Base-by-base conservation (phyloP, 2,888 invertebrate species). In the Micoletzkya japonica region DNA sequence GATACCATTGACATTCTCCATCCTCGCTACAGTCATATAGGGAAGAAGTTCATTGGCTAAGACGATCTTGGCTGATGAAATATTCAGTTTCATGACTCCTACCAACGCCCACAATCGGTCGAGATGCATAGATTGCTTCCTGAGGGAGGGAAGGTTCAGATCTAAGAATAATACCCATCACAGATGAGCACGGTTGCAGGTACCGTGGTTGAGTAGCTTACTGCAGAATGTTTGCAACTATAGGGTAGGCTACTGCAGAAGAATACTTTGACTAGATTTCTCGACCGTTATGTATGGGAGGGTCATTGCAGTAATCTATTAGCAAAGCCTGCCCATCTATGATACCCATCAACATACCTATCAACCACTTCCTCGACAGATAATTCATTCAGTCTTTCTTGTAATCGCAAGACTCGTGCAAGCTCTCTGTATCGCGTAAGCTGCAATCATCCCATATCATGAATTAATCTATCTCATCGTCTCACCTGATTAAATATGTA, bases 31-130 rank as follows among this genome's bases (percentile, higher is more conserved):
- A 70, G 97, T 88, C 0, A 95, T 95, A 24, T 95, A 94, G 0
- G 97, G 96, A 32, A 96, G 91, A 74, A 95, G 88, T 74, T 93
- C 91, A 88, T 97, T 98, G 39, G 97, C 97, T 87, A 95, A 95
- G 4, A 96, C 93, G 75, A 95, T 89, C 74, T 95, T 91, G 60
- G 94, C 94, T 39, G 93, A 91, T 79, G 92, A 92, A 64, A 97
- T 90, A 86, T 96, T 95, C 77, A 94, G 39, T 14, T 74, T 71
- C 7, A 83, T 74, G 7, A 74, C 67, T 30, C 83, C 83, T 30
- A 81, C 63, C 20, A 83, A 69, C 39, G 78, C 74, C 83, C 82
- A 83, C 49, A 82, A 73, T 39, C 77, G 75, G 49, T 81, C 80
- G 78, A 79, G 81, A 2, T 71, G 14, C 14, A 44, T 63, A 1